These are phyloP conservation scores for Limnephilus marmoratus DNA, from an alignment of 2,888 invertebrate species.

Conservation along the genomic window DNA sequence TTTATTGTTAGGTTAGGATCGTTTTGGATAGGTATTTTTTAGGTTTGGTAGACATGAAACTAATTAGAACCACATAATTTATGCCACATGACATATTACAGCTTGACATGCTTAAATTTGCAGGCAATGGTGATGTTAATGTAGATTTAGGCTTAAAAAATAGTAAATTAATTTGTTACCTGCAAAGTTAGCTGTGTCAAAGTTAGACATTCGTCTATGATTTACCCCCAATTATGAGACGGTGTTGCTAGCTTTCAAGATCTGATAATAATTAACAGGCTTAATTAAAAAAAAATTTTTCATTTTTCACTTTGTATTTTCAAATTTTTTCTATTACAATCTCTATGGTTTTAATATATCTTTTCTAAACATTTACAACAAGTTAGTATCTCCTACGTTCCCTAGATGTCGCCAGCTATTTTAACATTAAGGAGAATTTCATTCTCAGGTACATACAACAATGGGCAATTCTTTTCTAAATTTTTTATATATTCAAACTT, in stretches of 20 bases:
- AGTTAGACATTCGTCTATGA: not conserved
- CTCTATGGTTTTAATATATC: not conserved
- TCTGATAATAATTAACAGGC: not conserved
- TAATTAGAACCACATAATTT: not conserved
- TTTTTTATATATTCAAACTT: not conserved
- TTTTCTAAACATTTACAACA: slow-evolving; percentile 21
- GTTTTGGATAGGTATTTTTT: not conserved
- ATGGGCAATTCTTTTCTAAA: slow-evolving; percentile 2
- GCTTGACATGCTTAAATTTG: not conserved
- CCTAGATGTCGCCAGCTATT: not conserved
- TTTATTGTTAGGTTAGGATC: not conserved
- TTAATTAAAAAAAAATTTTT: not conserved
- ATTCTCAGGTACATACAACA: slow-evolving; percentile 27
- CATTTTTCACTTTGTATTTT: not conserved
- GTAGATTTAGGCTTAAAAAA: not conserved
- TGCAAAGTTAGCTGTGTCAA: not conserved
- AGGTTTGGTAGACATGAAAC: not conserved
- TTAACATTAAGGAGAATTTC: not conserved
- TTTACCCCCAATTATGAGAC: not conserved
- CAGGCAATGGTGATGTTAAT: not conserved
- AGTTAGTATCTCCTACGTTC: not conserved
- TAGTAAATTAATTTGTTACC: not conserved
- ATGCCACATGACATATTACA: not conserved
- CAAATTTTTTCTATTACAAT: not conserved
- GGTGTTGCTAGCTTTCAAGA: not conserved